Evolutionary conservation across 1,140 invertebrate genomes (phyloP).

Genomic region (Pemphigus obesinymphae): DNA sequence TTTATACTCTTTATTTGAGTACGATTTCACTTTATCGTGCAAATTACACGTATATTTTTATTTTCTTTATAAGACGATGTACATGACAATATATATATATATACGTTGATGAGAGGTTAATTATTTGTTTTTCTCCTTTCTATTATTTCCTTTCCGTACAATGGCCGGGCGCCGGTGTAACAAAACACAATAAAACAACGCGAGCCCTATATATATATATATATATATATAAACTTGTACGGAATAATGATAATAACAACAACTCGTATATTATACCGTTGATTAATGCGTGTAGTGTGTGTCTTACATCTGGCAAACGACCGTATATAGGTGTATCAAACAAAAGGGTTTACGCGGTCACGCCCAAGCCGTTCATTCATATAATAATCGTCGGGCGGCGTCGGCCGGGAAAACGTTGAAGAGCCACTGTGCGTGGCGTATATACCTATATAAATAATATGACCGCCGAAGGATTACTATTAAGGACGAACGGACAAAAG

Average conservation of each 20-base stretch:
- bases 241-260: neutral
- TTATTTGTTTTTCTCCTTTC: no score
- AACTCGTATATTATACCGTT: neutral
- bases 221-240: neutral
- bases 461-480: no score
- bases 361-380: constrained; percentile 2
- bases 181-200: no score
- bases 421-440: neutral
- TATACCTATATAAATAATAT: neutral
- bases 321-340: neutral
- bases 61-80: no score
- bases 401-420: neutral
- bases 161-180: no score
- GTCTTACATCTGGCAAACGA: neutral
- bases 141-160: no score
- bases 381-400: neutral
- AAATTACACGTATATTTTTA: no score
- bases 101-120: no score
- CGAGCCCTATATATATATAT: no score
- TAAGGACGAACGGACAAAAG: neutral
- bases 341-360: constrained; percentile 5
- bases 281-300: constrained; percentile 1
- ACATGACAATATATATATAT: no score
- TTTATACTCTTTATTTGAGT: no score
- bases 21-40: no score